A percentile compares a stretch with the other conserved stretches of the same genome.
Evolutionary conservation across 2,797 vertebrate genomes (phyloP).

Genomic region (Scomberomorus guttatus): DNA sequence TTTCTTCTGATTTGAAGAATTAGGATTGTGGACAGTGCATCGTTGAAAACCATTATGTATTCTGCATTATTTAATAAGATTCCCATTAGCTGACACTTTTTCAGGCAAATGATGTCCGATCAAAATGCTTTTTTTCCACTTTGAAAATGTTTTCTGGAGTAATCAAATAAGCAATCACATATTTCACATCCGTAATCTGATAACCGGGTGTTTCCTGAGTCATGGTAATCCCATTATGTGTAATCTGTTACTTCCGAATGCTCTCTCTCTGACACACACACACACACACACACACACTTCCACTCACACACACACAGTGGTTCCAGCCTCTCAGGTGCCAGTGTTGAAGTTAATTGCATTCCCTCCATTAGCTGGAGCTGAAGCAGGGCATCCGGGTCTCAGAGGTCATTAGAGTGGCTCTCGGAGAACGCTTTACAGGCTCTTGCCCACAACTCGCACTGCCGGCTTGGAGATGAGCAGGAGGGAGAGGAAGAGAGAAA

Average conservation of each 20-base stretch:
- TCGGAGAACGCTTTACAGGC: conserved; percentile 66
- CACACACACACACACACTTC: background rate
- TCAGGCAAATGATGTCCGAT: conserved; percentile 7
- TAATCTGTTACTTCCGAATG: conserved; percentile 80
- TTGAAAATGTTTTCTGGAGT: conserved; percentile 8
- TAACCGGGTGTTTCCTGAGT: conserved; percentile 77
- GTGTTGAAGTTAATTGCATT: conserved; percentile 86
- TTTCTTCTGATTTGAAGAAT: conserved; percentile 58
- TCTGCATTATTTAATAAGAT: conserved; percentile 9
- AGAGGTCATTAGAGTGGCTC: conserved; percentile 79
- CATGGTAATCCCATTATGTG: conserved; percentile 78
- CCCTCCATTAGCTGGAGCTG: conserved; percentile 81
- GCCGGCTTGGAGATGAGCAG: conserved; percentile 14
- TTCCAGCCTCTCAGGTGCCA: conserved; percentile 81
- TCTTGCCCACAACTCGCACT: conserved; percentile 31
- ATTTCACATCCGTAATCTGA: conserved; percentile 71
- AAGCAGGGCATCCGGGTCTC: conserved; percentile 76
- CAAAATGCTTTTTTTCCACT: conserved; percentile 17
- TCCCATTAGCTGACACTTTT: conserved; percentile 19
- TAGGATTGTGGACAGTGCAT: conserved; percentile 19
- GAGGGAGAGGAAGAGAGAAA: conserved; percentile 5
- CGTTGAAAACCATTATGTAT: conserved; percentile 23
- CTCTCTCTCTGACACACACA: conserved; percentile 4
- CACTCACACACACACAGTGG: background rate
- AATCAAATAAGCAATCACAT: conserved; percentile 62